Conservation (phyloP, 2,797 vertebrate species). For the Astyanax mexicanus region DNA sequence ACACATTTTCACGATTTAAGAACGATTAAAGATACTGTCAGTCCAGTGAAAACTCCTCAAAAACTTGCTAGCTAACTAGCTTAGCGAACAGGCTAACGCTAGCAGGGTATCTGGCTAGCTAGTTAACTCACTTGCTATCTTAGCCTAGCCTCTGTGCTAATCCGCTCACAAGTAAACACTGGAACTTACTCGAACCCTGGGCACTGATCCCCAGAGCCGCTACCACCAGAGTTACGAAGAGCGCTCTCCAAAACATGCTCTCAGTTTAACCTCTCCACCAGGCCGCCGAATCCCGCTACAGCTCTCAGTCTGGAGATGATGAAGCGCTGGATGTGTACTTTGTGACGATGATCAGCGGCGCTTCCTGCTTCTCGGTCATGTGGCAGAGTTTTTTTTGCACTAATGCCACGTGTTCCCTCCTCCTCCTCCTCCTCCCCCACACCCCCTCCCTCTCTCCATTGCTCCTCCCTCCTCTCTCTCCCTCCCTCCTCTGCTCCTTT, state of each 20-base stretch:
- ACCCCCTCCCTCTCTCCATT: too few relatives aligned
- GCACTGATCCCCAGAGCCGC: slow-evolving; percentile 60
- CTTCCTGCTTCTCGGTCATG: slow-evolving; percentile 82
- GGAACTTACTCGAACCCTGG: slow-evolving; percentile 66
- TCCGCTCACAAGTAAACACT: slow-evolving; percentile 1
- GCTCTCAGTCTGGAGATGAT: neutral
- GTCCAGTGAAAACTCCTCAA: neutral
- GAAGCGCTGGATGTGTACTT: slow-evolving; percentile 21
- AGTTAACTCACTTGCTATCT: neutral
- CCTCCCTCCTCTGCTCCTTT: too few relatives aligned
- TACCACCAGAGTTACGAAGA: slow-evolving; percentile 63
- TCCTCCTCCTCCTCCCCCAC: too few relatives aligned
- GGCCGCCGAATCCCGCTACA: neutral
- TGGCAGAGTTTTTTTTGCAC: slow-evolving; percentile 65
- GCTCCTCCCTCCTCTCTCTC: too few relatives aligned
- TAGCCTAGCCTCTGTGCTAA: neutral
- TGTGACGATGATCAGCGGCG: slow-evolving; percentile 58
- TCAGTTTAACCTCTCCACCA: slow-evolving; percentile 11
- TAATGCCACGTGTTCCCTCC: slow-evolving; percentile 34
- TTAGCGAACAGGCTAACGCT: too few relatives aligned
- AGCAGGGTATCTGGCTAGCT: too few relatives aligned
- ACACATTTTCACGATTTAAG: rapidly evolving
- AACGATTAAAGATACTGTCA: neutral
- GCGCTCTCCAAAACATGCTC: slow-evolving; percentile 71
- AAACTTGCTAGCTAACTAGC: too few relatives aligned